Base-by-base conservation (phyloP, 2,797 vertebrate species). In the Coranthus polyacanthus region DNA sequence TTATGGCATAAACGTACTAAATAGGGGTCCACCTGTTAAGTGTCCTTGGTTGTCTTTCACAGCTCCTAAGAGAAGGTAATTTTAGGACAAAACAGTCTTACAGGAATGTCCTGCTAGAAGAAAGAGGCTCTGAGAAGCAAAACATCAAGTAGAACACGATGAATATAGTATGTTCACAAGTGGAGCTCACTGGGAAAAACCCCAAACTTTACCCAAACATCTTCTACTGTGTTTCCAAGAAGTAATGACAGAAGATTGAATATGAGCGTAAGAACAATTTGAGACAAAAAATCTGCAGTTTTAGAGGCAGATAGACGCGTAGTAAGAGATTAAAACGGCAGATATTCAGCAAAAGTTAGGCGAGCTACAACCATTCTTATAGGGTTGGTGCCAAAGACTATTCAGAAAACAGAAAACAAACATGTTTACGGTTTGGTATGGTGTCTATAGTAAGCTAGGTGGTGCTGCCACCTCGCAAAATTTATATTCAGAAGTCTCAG, bases 1-100 rank as follows among this genome's bases (percentile, higher is more conserved):
- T 75, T 79, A 65, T 70, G 72, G 75, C 75, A 84, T 76, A 39
- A 68, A 84, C 52, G 21, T 63, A 17, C 5, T n/a, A 11, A 51
- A 52, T 45, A 22, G 12, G 15, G 34, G 32, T 60, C 65, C 53
- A 37, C 21, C 9, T 29, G 8, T 12, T 45, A n/a, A 6, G 12
- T 55, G 72, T 69, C 67, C 61, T 46, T 66, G 38, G 38, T 65
- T 52, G 29, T 18, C 45, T 24, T 45, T 26, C 5, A 26, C 52
- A 17, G 0, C 16, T 13, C 26, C 20, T 18, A 43, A 20, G 21
- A 52, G 16, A 1, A 18, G 20, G 11, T 53, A 5, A 8, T 13
- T 49, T 47, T 39, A 41, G 15, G 26, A 5, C 43, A 44, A 18
- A 56, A 43, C 17, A 43, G 63, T 42, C 37, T 79, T 54, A 69